These are phyloP conservation scores for Salvelinus namaycush DNA, from an alignment of 2,113 vertebrate species.

Conservation along the genomic window DNA sequence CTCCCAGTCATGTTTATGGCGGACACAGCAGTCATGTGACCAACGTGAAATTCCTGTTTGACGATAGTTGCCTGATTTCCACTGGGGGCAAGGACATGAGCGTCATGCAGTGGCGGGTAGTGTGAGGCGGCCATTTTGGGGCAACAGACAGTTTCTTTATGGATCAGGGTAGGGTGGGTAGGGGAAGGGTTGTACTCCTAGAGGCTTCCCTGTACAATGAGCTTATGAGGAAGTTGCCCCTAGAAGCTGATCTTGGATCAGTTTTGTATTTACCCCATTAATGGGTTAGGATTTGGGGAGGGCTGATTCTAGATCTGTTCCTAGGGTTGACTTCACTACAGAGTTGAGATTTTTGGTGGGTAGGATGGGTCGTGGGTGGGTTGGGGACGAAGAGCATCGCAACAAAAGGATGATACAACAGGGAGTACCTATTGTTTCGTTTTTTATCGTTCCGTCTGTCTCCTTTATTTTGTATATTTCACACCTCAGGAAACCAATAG, in stretches of 20 bases:
- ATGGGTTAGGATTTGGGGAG: no score
- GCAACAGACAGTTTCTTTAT: not conserved
- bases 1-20: slow-evolving; percentile 88
- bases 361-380: not conserved
- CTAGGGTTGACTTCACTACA: not conserved
- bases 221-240: no score
- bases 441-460: slow-evolving; percentile 49
- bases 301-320: no score
- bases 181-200: not conserved
- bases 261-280: no score
- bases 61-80: slow-evolving; percentile 94
- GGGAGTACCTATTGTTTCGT: slow-evolving; percentile 17
- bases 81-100: slow-evolving; percentile 97
- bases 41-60: slow-evolving; percentile 90
- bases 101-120: slow-evolving; percentile 96
- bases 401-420: slow-evolving; percentile 32
- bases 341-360: not conserved
- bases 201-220: not conserved
- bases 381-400: slow-evolving; percentile 32
- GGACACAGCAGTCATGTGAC: slow-evolving; percentile 98
- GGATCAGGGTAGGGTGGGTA: not conserved
- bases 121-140: slow-evolving; percentile 68
- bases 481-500: slow-evolving; percentile 89
- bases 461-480: slow-evolving; percentile 74
- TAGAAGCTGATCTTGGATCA: no score